phyloP scores from a whole-genome alignment of 2,797 vertebrate genomes.

The Taenioides sp. region DNA sequence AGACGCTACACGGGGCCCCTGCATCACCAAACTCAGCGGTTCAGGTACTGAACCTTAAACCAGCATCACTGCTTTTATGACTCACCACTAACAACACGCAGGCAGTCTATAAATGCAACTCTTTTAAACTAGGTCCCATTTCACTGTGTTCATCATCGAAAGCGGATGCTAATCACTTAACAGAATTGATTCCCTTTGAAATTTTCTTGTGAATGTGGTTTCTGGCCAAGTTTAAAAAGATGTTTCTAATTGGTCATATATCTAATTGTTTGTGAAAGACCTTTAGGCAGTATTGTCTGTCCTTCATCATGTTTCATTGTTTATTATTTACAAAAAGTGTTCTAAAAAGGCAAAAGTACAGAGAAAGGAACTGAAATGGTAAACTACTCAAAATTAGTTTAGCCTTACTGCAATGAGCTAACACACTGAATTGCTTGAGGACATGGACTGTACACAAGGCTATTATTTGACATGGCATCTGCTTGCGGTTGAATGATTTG shows the following conservation, averaged over 20 bases:
- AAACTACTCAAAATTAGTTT: neutral
- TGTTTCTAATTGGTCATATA: neutral
- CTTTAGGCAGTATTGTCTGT: constrained; percentile 61
- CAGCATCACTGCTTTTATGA: constrained; percentile 12
- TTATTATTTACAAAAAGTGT: constrained; percentile 78
- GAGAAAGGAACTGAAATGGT: neutral
- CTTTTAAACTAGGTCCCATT: constrained; percentile 31
- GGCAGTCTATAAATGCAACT: constrained; percentile 22
- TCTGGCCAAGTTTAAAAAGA: constrained; percentile 27
- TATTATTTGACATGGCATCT: constrained; percentile 47
- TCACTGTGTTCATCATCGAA: constrained; percentile 26
- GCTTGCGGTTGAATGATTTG: constrained; percentile 63
- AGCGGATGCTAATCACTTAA: neutral
- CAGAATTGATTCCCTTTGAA: constrained; percentile 2
- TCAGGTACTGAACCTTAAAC: constrained; percentile 82
- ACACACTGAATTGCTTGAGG: constrained; percentile 31
- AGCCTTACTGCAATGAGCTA: constrained; percentile 5
- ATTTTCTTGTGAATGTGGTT: constrained; percentile 12
- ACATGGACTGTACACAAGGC: constrained; percentile 46
- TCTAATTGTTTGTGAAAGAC: constrained; percentile 52
- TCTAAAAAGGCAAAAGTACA: constrained; percentile 16
- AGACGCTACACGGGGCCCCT: constrained; percentile 91
- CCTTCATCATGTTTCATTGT: constrained; percentile 71
- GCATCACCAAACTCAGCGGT: constrained; percentile 93
- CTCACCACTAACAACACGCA: constrained; percentile 33